Evolutionary conservation across 1,140 invertebrate genomes (phyloP), one percentile per base, ranked within the genome.

Genomic region (Bombus turneri): DNA sequence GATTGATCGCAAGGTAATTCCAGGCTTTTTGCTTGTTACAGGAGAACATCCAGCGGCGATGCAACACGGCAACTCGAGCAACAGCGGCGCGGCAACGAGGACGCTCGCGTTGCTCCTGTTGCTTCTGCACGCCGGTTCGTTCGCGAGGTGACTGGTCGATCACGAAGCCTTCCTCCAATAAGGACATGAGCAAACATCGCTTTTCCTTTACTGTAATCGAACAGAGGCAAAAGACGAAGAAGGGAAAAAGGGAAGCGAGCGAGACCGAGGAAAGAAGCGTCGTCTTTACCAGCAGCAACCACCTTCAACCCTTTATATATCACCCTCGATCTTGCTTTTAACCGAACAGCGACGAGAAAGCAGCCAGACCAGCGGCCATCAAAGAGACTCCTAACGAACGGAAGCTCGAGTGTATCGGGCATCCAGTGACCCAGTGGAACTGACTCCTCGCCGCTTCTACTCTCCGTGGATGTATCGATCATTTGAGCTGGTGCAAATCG

Each of bases 31-130:
- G 39, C 6, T 34, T 89, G 83, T 94, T 93, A 69, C 95, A 96
- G 96, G 96, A 53, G 96, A 96, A 89, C 96, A 96, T 92, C 96
- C 96, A 28, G 96, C 96, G 13, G 96, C 96, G 28, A 96, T 96
- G 96, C 96, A 96, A 88, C 96, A 96, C 83, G 96, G 96, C 5
- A 96, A 96, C 90, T 96, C 96, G 84, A 95, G 95, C 89, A 95
- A 95, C 83, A 94, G 94, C 85, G 95, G 94, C 57, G 93, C 93
- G 18, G 92, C 94, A 28, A 94, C 94, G 77, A 91, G 93, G 37
- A 94, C 94, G 25, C 87, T 94, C 25, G 93, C 93, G 43, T 90
- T 94, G 76, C 89, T 94, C n/a, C 88, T 94, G 76, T 80, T 94
- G 74, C 86, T 94, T 25, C 64, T 94, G 72, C 92, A 94, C 85